Base-by-base conservation (phyloP, 1,140 invertebrate genomes). In the Zaprionus lachaisei region DNA sequence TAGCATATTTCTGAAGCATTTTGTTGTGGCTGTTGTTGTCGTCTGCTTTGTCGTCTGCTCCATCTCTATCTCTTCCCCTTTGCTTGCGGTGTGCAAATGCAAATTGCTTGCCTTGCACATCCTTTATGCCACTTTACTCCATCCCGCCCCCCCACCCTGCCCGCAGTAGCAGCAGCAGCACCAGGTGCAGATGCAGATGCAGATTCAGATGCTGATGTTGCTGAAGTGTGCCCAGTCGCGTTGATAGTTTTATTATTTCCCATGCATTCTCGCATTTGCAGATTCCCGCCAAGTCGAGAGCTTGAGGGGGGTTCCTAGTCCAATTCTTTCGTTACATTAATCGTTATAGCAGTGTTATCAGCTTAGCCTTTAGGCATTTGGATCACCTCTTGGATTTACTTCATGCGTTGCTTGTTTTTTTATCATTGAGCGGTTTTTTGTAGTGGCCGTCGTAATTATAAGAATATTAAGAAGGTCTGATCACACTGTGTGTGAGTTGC, bases 51-150 rank as follows among this genome's bases (percentile, higher is more conserved):
- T 74, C 66, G 69, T 65, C 74, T 80, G 77, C 77, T 83, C 81
- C 72, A 83, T 20, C 20, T 89, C 81, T 31, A 31, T 80, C 76
- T 68, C 81, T 73, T 83, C 75, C 84, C 74, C 41, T 44, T 44
- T 44, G 84, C 89, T 86, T 87, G 84, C 84, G 84, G 84, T 89
- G 81, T 89, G 84, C 84, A 89, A 87, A 87, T 87, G 84, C 84
- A 87, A 87, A 87, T 87, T 87, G 84, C 81, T 87, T 87, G 75
- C 55, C 84, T 89, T 87, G 84, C 85, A 87, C 89, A 87, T 89
- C 68, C 68, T 65, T 76, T 65, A 76, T 76, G 55, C 37, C 22
- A 54, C 28, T 63, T 63, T 55, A 4, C 3, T 6, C 5, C 9
- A 34, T 63, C 4, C 38, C n/a, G n/a, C 9, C 1, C 20, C 20